phyloP scores from a whole-genome alignment of 2,113 vertebrate species.

The Ammodramus savannarum region DNA sequence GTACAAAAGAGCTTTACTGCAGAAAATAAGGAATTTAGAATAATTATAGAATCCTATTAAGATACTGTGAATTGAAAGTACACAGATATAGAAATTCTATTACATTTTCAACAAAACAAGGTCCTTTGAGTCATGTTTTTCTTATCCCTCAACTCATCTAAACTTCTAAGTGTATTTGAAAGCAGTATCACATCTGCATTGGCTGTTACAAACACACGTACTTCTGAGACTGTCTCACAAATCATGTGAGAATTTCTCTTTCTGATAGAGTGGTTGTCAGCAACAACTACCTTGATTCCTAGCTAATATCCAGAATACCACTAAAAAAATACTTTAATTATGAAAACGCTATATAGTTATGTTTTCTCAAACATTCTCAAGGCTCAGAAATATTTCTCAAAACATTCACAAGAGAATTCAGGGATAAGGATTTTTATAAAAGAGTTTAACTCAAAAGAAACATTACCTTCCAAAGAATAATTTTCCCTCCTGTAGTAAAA shows the following conservation, averaged over 20 bases:
- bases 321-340: background rate
- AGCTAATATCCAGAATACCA: background rate
- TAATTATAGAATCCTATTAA: background rate
- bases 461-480: background rate
- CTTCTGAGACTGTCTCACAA: slow-evolving; percentile 34
- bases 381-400: background rate
- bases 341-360: background rate
- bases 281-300: slow-evolving; percentile 19
- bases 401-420: background rate
- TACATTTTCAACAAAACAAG: background rate
- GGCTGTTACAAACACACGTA: background rate
- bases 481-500: background rate
- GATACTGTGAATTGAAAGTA: background rate
- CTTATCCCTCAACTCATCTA: slow-evolving; percentile 23
- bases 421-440: background rate
- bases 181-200: background rate
- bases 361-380: background rate
- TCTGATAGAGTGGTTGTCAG: slow-evolving; percentile 26
- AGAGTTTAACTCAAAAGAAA: slow-evolving; percentile 4
- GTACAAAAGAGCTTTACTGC: background rate
- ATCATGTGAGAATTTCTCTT: slow-evolving; percentile 46
- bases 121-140: background rate
- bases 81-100: background rate
- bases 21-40: background rate
- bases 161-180: slow-evolving; percentile 7